These are phyloP conservation scores for Drosophila birchii DNA, from an alignment of 2,888 invertebrate species.

Conservation along the genomic window DNA sequence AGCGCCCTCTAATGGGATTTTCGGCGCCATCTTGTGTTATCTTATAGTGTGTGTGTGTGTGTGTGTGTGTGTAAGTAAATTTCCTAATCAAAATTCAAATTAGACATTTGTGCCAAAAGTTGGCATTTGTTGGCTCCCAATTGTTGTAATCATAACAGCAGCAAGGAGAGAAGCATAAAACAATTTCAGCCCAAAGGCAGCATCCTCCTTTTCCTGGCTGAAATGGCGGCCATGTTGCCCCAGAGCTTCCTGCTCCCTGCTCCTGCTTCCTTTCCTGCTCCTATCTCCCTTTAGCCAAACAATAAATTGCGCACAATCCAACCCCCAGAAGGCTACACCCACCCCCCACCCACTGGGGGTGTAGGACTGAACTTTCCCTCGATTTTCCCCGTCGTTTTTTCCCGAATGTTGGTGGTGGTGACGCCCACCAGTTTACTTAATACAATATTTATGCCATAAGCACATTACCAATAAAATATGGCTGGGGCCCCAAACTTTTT, in stretches of 20 bases:
- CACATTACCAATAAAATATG: conserved; percentile 82
- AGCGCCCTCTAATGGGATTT: conserved; percentile 79
- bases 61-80: conserved; percentile 77
- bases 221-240: conserved; percentile 67
- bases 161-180: conserved; percentile 63
- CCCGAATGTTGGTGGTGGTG: conserved; percentile 66
- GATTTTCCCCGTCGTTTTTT: conserved; percentile 28
- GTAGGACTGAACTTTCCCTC: conserved; percentile 25
- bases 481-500: conserved; percentile 61
- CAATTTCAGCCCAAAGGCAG: conserved; percentile 73
- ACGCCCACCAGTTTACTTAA: conserved; percentile 82
- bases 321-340: conserved; percentile 63
- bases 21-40: conserved; percentile 66
- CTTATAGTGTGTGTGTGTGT: not conserved
- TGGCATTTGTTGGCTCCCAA: conserved; percentile 56
- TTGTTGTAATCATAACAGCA: conserved; percentile 75
- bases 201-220: conserved; percentile 4
- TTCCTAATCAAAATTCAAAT: conserved; percentile 85
- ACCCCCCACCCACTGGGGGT: conserved; percentile 8
- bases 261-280: conserved; percentile 22
- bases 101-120: conserved; percentile 79
- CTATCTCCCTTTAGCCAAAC: conserved; percentile 51
- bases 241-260: conserved; percentile 51
- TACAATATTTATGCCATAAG: conserved; percentile 81
- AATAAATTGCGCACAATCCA: conserved; percentile 80